A percentile compares a stretch with the other conserved stretches of the same genome.
phyloP scores from a whole-genome alignment of 2,888 invertebrate genomes.

The Drosophila anceps region DNA sequence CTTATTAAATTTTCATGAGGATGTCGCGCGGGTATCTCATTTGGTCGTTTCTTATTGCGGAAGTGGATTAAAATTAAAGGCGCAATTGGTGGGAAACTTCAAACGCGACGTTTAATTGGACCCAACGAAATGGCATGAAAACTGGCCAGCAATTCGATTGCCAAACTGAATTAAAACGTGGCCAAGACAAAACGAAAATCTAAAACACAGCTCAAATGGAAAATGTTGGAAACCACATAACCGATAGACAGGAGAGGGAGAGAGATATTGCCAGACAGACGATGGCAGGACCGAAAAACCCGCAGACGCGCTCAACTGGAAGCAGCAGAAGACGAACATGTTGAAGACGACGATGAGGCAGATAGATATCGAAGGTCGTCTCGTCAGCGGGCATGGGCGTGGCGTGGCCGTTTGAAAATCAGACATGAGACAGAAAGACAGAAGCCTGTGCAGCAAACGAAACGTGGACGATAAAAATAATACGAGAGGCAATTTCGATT shows the following conservation, averaged over 20 bases:
- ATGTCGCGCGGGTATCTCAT: conserved; percentile 52
- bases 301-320: conserved; percentile 73
- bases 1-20: conserved; percentile 76
- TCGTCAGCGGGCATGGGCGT: conserved; percentile 5
- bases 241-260: conserved; percentile 23
- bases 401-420: conserved; percentile 65
- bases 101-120: conserved; percentile 66
- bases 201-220: conserved; percentile 34
- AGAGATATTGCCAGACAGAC: conserved; percentile 20
- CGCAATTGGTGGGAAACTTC: conserved; percentile 46
- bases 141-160: conserved; percentile 75
- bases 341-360: conserved; percentile 43
- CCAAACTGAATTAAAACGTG: conserved; percentile 67
- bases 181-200: conserved; percentile 46
- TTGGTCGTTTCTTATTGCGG: conserved; percentile 53
- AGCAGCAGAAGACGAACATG: conserved; percentile 13
- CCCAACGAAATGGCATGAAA: conserved; percentile 57
- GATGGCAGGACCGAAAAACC: conserved; percentile 26
- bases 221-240: conserved; percentile 59
- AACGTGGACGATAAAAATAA: conserved; percentile 78
- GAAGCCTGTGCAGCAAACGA: conserved; percentile 64
- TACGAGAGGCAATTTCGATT: conserved; percentile 82
- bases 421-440: conserved; percentile 65
- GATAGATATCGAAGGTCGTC: conserved; percentile 49
- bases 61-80: conserved; percentile 75